Conservation (phyloP, 2,888 invertebrate genomes). For the Hypomecis atomaria region DNA sequence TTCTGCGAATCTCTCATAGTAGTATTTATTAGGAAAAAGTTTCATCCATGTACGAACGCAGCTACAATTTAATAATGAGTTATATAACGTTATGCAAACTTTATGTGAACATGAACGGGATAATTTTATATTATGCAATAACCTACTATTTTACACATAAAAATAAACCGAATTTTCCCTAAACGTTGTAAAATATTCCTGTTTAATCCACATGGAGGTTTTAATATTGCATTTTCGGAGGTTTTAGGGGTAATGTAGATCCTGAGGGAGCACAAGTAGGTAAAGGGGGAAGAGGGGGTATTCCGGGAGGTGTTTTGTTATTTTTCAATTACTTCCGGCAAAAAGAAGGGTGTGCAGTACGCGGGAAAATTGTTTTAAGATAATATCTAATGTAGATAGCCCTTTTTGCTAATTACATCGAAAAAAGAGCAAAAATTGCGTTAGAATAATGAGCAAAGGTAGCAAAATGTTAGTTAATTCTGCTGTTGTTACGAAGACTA, state of each 20-base stretch:
- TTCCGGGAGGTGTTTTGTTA: constrained; percentile 22
- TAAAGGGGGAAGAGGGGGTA: constrained; percentile 5
- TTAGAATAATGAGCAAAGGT: no score
- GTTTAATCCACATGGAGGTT: constrained; percentile 27
- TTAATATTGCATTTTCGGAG: constrained; percentile 26
- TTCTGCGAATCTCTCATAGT: no score
- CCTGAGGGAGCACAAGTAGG: constrained; percentile 13
- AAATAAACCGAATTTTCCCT: constrained; percentile 25
- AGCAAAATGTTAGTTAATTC: no score
- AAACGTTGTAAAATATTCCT: constrained; percentile 37
- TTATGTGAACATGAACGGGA: no score
- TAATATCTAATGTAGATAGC: constrained; percentile 11
- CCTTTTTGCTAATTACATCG: constrained; percentile 18
- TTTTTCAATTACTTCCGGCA: constrained; percentile 29
- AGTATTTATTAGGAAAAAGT: no score
- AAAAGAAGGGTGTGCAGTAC: constrained; percentile 6
- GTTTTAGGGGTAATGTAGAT: constrained; percentile 23
- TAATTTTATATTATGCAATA: no score
- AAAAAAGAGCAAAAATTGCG: constrained; percentile 4
- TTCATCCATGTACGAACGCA: no score
- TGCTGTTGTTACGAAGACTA: no score
- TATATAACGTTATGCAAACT: no score
- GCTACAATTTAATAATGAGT: no score
- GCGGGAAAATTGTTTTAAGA: constrained; percentile 25
- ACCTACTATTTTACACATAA: not conserved